Evolutionary conservation across 2,888 invertebrate species (phyloP).

Genomic region (Euzophera pinguis): DNA sequence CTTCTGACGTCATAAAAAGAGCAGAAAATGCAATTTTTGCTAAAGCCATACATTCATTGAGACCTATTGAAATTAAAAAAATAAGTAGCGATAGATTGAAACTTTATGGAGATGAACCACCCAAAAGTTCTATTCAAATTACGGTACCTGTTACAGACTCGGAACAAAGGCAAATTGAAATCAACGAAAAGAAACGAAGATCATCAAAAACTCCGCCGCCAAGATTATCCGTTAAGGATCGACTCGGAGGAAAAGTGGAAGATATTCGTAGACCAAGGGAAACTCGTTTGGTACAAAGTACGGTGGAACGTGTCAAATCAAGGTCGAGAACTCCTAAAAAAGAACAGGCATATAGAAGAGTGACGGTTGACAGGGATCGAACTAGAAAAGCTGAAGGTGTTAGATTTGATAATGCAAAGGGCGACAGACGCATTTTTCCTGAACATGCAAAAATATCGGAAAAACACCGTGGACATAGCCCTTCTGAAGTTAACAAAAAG

Average conservation of each 20-base stretch:
- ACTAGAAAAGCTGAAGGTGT: conserved; percentile 54
- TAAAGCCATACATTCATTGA: conserved; percentile 90
- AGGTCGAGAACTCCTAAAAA: conserved; percentile 73
- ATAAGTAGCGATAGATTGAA: conserved; percentile 85
- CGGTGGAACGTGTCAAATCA: conserved; percentile 77
- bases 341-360: conserved; percentile 67
- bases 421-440: conserved; percentile 43
- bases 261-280: conserved; percentile 76
- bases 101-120: conserved; percentile 77
- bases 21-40: conserved; percentile 96
- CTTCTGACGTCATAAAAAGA: conserved; percentile 92
- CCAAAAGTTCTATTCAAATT: conserved; percentile 72
- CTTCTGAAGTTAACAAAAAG: conserved; percentile 38
- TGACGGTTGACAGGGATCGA: conserved; percentile 72
- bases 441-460: conserved; percentile 45
- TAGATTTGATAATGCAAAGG: conserved; percentile 42
- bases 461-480: conserved; percentile 39
- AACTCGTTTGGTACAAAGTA: conserved; percentile 74
- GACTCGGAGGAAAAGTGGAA: conserved; percentile 88
- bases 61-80: conserved; percentile 88
- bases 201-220: conserved; percentile 79
- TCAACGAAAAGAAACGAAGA: conserved; percentile 64
- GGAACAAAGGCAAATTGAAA: conserved; percentile 69
- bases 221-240: conserved; percentile 87
- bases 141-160: conserved; percentile 72